Evolutionary conservation across 1,140 invertebrate species (phyloP), one percentile per base, ranked within the genome.

Genomic region (Berghia stephanieae): DNA sequence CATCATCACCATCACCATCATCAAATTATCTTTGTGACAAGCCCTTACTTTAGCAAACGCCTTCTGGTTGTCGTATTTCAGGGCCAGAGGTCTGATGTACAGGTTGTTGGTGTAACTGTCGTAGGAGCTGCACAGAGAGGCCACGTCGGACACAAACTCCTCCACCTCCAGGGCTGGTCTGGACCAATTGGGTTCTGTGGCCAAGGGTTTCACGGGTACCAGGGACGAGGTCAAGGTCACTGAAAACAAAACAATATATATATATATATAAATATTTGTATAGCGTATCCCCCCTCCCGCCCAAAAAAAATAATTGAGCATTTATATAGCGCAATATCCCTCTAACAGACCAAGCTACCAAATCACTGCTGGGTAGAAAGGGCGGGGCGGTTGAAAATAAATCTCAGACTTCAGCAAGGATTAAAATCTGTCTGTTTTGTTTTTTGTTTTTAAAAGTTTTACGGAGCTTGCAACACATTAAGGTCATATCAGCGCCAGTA

Each of bases 21-120:
- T n/a, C n/a, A n/a, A n/a, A n/a, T n/a, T n/a, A n/a, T n/a, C n/a
- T n/a, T n/a, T n/a, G n/a, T n/a, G n/a, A n/a, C n/a, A n/a, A n/a
- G n/a, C n/a, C n/a, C n/a, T 75, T 79, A 90, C 91, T 85, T 91
- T 91, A 4, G 90, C 93, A 83, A 97, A 95, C 81, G 93, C 91
- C 87, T 97, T 97, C 88, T 98, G 96, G n/a, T 94, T 94, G 87
- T 98, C 96, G 86, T 96, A 98, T 85, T 94, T 95, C 10, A 99
- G 90, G 71, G 90, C 92, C 75, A 94, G 90, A 0, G 97, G 97
- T 89, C 97, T 97, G 2, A 98, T 93, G 88, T 96, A 98, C 0
- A 98, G 89, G 87, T 96, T 94, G 90, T 98, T 97, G 3, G 93
- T 89, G 87, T 94, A 98, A 31, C 92, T 93, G 1, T 94, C 94